Base-by-base conservation (phyloP, 2,888 invertebrate genomes). In the Liodrosophila aerea region DNA sequence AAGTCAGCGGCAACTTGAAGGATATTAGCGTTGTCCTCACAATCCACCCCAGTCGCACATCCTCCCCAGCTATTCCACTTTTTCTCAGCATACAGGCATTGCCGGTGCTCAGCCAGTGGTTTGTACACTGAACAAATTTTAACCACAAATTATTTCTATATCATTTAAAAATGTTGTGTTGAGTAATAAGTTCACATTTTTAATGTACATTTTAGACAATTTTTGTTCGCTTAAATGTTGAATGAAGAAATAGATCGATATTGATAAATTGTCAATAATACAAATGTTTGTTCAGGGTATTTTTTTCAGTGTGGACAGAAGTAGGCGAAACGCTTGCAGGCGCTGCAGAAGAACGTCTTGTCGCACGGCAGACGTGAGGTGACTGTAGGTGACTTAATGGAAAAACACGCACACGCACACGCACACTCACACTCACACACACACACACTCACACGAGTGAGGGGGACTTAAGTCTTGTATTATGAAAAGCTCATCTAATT, bases 401-500 rank as follows among this genome's bases (percentile, higher is more conserved):
- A 60, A 73, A 69, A 64, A 56, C 73, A 34, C 74, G n/a, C 45
- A 51, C 37, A 18, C 46, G 33, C 47, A 56, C 61, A 51, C 46
- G 40, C 56, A 61, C 54, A 31, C 60, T 39, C 47, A 45, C 62
- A 59, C 34, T n/a, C 31, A 34, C 44, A 33, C 40, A 49, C 29
- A 34, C 13, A 37, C 41, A 11, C 18, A 63, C 49, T 44, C 46
- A 22, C 52, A 39, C 41, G 43, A 16, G 50, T 39, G 44, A 43
- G 46, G 31, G 22, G 65, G 57, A 46, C 82, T 74, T 60, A 70
- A 64, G 82, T 64, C 61, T 56, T 76, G 83, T 71, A 78, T 86
- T 86, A 86, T 86, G 80, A 82, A 86, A 86, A 83, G 78, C 86
- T 85, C 86, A 86, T 86, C 86, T 86, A 86, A 83, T 85, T 85